Evolutionary conservation across 2,113 vertebrate genomes (phyloP).

Genomic region (Elaphurus davidianus): DNA sequence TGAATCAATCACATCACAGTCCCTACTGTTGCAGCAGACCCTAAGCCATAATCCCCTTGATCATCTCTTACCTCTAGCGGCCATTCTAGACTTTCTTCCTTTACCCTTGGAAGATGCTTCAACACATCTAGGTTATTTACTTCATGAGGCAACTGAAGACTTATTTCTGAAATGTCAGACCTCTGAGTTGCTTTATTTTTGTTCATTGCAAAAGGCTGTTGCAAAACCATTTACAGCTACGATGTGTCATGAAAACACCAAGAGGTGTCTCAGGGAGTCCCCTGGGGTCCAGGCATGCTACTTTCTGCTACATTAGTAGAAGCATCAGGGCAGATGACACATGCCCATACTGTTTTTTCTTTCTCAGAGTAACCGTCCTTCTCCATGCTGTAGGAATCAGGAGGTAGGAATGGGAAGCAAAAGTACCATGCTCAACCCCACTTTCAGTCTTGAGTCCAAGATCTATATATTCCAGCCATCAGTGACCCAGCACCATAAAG

Average conservation of each 20-base stretch:
- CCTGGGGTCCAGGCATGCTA: not conserved
- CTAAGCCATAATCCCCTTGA: not conserved
- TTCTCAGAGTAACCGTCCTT: not conserved
- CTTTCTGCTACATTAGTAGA: not conserved
- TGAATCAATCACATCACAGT: not conserved
- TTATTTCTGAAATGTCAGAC: not conserved
- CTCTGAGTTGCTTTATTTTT: not conserved
- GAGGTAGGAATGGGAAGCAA: not conserved
- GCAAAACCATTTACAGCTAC: not conserved
- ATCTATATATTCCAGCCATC: not conserved
- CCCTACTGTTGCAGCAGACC: not conserved
- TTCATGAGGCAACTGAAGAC: not conserved
- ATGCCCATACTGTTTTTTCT: not conserved
- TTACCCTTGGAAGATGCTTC: not conserved
- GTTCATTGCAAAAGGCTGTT: not conserved
- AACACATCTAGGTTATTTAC: not conserved
- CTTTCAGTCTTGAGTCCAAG: not conserved
- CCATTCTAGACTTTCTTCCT: not conserved
- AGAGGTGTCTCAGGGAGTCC: not conserved
- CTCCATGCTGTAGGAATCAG: not conserved
- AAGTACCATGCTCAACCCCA: not conserved
- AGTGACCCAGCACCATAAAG: not conserved
- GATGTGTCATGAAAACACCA: not conserved
- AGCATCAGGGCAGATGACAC: not conserved
- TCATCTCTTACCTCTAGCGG: not conserved